Percentiles rank a stretch among this genome's conserved stretches.
phyloP scores from a whole-genome alignment of 2,113 vertebrate species.

The Galemys pyrenaicus region DNA sequence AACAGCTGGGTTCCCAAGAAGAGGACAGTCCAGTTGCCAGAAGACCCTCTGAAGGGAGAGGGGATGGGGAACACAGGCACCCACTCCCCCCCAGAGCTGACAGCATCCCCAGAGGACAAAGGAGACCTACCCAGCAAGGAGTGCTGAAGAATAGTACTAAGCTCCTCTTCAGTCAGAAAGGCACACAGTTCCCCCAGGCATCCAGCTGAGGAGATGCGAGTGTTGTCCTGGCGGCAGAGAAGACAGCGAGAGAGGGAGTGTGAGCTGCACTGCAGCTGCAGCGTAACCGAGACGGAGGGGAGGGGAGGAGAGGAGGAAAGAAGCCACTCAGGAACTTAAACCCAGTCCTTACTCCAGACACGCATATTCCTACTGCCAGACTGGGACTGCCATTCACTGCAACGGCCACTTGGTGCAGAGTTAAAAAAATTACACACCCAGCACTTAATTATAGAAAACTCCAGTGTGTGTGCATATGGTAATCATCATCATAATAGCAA shows the following conservation, averaged over 20 bases:
- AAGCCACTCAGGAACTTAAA: not conserved
- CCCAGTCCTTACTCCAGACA: not conserved
- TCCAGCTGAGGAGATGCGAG: slow-evolving; percentile 95
- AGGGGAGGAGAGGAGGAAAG: not conserved
- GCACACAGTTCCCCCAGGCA: slow-evolving; percentile 97
- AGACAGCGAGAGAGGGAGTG: not conserved
- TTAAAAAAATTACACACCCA: not conserved
- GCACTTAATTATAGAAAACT: slow-evolving; percentile 47
- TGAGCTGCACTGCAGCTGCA: not conserved
- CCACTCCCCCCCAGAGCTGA: not conserved
- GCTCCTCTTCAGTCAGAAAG: slow-evolving; percentile 95
- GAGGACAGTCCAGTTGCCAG: not conserved
- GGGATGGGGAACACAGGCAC: not conserved
- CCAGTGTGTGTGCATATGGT: not conserved
- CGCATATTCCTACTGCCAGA: not conserved
- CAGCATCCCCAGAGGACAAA: rapidly evolving
- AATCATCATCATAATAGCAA: not conserved
- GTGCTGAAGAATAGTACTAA: slow-evolving; percentile 90
- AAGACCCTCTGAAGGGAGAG: not conserved
- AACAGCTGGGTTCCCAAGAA: not conserved
- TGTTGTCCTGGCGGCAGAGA: slow-evolving; percentile 90
- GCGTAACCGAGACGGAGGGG: not conserved
- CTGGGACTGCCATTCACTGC: not conserved
- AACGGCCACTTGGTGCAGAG: not conserved
- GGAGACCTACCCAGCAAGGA: slow-evolving; percentile 91